Evolutionary conservation across 2,113 vertebrate genomes (phyloP).

Genomic region (rabbit (Oryctolagus cuniculus)): DNA sequence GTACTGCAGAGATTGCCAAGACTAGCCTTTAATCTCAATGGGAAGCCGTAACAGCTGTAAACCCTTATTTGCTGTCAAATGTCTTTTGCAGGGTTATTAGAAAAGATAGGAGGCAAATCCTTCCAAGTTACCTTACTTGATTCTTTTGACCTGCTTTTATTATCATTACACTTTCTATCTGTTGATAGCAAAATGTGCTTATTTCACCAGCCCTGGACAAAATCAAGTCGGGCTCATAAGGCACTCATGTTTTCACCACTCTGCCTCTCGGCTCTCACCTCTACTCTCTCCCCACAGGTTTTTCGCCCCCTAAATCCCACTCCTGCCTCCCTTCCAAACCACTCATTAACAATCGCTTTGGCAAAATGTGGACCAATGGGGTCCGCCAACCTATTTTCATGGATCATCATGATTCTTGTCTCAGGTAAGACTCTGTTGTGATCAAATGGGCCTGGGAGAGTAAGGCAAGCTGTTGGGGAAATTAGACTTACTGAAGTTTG

Average conservation of each 20-base stretch:
- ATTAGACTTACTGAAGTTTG: neutral
- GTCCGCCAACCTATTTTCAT: neutral
- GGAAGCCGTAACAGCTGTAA: slow-evolving; percentile 60
- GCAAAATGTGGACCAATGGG: neutral
- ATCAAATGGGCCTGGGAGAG: neutral
- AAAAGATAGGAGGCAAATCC: slow-evolving; percentile 51
- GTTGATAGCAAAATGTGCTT: slow-evolving; percentile 17
- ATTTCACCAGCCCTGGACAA: slow-evolving; percentile 35
- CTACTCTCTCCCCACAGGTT: neutral
- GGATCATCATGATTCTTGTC: neutral
- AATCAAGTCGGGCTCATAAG: neutral
- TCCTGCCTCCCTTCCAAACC: neutral
- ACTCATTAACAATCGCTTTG: neutral
- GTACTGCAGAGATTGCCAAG: slow-evolving; percentile 50
- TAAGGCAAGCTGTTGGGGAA: neutral
- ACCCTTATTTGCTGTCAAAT: slow-evolving; percentile 71
- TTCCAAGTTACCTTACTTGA: slow-evolving; percentile 60
- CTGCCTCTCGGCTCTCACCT: neutral
- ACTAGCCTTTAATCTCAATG: slow-evolving; percentile 66
- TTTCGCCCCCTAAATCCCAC: neutral
- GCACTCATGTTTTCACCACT: neutral
- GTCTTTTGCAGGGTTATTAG: slow-evolving; percentile 64
- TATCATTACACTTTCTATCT: slow-evolving; percentile 51
- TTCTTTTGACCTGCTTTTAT: slow-evolving; percentile 49
- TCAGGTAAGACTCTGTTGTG: neutral